These are phyloP conservation scores for Lissocephala sabroskyi DNA, from an alignment of 2,888 invertebrate species.

Conservation along the genomic window DNA sequence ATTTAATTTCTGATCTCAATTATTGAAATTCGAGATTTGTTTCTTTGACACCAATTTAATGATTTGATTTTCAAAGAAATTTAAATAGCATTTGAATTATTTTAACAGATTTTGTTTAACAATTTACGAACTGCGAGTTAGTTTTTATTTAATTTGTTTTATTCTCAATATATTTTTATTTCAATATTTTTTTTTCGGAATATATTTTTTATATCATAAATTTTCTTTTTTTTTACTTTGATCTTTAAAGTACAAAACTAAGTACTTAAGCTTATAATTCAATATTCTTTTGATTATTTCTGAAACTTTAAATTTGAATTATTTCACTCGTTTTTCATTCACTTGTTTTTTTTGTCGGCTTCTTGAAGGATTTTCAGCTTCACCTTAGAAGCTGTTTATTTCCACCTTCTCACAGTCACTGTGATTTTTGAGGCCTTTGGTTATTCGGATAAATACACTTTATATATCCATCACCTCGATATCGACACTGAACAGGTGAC, in stretches of 20 bases:
- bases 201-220: not conserved
- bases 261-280: not conserved
- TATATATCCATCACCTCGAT: too few species aligned
- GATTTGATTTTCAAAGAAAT: too few species aligned
- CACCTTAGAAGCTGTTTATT: constrained; percentile 1
- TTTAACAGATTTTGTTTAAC: too few species aligned
- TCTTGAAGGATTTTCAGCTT: not conserved
- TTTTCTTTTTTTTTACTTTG: not conserved
- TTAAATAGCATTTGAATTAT: too few species aligned
- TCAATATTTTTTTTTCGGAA: not conserved
- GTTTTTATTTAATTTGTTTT: constrained; percentile 1
- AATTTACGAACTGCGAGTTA: constrained; percentile 8
- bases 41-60: too few species aligned
- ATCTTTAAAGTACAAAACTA: not conserved
- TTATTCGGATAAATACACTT: too few species aligned
- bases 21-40: too few species aligned
- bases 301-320: too few species aligned
- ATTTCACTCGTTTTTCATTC: not conserved
- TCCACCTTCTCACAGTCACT: constrained; percentile 13
- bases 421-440: constrained; percentile 16
- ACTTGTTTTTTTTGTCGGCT: not conserved
- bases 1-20: too few species aligned
- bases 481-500: constrained; percentile 11
- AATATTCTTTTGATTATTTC: not conserved
- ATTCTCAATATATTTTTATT: not conserved